phyloP scores from a whole-genome alignment of 2,888 invertebrate genomes.

The Keiferia lycopersicella region DNA sequence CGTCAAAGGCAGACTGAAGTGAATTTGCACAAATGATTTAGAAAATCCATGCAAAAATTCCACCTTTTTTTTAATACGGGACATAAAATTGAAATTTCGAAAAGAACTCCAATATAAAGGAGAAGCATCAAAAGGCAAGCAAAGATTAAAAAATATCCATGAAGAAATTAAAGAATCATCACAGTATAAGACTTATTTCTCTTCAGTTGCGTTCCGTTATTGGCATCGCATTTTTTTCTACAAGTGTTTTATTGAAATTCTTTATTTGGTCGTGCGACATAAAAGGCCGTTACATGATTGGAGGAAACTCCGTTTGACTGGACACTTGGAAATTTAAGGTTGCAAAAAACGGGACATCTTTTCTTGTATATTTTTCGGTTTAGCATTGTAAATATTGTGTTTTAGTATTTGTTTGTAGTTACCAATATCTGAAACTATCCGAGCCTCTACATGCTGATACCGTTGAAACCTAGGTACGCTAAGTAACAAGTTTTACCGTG shows the following conservation, averaged over 20 bases:
- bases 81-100: background rate
- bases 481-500: no score
- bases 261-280: slow-evolving; percentile 41
- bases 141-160: background rate
- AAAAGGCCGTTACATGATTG: slow-evolving; percentile 40
- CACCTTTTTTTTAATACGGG: background rate
- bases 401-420: no score
- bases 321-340: slow-evolving; percentile 36
- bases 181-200: background rate
- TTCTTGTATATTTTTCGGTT: background rate
- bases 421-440: no score
- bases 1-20: no score
- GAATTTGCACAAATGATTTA: no score
- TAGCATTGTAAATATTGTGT: no score
- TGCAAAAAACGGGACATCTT: slow-evolving; percentile 16
- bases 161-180: background rate
- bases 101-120: background rate
- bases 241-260: slow-evolving; percentile 42
- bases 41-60: no score
- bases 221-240: slow-evolving; percentile 37
- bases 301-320: slow-evolving; percentile 30
- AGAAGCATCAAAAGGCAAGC: background rate
- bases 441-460: no score
- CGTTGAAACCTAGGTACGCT: no score
- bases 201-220: background rate